phyloP scores from a whole-genome alignment of 2,113 vertebrate species.

The Chaetodon trifascialis region DNA sequence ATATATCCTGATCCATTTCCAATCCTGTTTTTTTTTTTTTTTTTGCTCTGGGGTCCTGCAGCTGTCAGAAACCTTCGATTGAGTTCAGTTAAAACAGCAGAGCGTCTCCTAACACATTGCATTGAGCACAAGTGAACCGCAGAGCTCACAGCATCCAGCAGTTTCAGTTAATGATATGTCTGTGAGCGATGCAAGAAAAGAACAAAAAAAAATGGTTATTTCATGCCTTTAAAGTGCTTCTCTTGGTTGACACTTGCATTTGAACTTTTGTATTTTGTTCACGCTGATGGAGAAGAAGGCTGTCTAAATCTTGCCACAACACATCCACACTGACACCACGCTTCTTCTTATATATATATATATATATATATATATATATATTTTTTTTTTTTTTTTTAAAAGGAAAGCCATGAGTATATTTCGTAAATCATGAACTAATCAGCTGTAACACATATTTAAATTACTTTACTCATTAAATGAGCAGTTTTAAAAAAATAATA shows the following conservation, averaged over 20 bases:
- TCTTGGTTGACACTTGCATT: constrained; percentile 41
- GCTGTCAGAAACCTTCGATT: constrained; percentile 52
- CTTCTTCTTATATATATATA: background rate
- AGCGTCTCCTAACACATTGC: constrained; percentile 20
- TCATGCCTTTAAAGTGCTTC: constrained; percentile 36
- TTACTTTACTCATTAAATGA: too few species aligned
- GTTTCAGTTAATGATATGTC: constrained; percentile 60
- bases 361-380: too few species aligned
- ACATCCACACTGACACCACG: constrained; percentile 7
- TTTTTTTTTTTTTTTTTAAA: too few species aligned
- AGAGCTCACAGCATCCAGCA: constrained; percentile 46
- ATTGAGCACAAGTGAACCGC: constrained; percentile 33
- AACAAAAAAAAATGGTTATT: constrained; percentile 34
- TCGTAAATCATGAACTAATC: constrained; percentile 10
- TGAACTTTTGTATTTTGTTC: constrained; percentile 43
- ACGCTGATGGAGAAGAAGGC: constrained; percentile 2
- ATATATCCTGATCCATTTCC: constrained; percentile 44
- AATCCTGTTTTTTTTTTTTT: constrained; percentile 45
- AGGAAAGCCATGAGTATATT: background rate
- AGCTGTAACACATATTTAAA: background rate
- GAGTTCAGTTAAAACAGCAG: constrained; percentile 54
- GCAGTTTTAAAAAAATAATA: too few species aligned
- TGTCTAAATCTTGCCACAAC: constrained; percentile 10
- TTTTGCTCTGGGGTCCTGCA: constrained; percentile 38
- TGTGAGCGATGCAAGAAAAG: constrained; percentile 39